phyloP scores from a whole-genome alignment of 2,888 invertebrate species.

The Vanessa cardui region DNA sequence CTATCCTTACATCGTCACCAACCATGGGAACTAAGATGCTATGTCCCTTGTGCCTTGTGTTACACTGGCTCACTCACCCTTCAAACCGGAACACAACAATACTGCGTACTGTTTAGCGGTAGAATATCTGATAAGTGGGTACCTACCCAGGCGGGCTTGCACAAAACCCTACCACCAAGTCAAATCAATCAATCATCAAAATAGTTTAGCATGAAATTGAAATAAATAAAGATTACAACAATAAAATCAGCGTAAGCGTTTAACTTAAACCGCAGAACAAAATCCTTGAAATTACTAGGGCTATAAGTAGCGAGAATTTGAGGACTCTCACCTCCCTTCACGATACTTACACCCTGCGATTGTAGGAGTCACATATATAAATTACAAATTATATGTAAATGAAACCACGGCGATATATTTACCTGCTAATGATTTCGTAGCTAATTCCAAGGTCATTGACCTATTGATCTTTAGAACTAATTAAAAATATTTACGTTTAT shows the following conservation, averaged over 20 bases:
- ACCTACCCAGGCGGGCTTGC: no score
- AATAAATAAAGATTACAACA: not conserved
- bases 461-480: no score
- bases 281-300: conserved; percentile 49
- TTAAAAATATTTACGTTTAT: not conserved
- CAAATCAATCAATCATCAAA: no score
- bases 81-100: no score
- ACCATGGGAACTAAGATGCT: no score
- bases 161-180: no score
- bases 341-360: conserved; percentile 20
- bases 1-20: no score
- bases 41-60: no score
- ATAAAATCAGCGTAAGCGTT: not conserved
- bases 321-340: conserved; percentile 41
- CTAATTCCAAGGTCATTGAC: not conserved
- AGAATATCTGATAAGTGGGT: no score
- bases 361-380: conserved; percentile 18
- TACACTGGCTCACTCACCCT: no score
- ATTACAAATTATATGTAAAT: conserved; percentile 14
- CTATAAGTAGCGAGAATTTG: conserved; percentile 46
- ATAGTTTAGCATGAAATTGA: not conserved
- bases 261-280: conserved; percentile 31
- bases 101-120: no score
- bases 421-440: conserved; percentile 1
- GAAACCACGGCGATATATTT: not conserved